phyloP scores from a whole-genome alignment of 2,113 vertebrate genomes.

The Cyanoramphus novaezelandiae region DNA sequence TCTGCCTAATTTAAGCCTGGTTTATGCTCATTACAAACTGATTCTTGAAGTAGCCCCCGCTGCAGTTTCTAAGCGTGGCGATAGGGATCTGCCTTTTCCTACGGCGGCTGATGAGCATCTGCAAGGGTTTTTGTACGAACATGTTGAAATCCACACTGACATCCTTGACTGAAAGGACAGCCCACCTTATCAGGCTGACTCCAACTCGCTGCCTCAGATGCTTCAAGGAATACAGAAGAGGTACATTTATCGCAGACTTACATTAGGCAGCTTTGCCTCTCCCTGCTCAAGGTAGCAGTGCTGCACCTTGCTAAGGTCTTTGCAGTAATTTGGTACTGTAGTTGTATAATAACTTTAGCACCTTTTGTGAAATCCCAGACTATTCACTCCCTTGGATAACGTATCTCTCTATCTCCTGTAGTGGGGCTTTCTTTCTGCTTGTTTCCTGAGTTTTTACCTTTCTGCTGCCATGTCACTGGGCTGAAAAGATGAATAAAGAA shows the following conservation, averaged over 20 bases:
- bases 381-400: neutral
- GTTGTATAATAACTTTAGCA: rapidly evolving
- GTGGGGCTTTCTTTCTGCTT: neutral
- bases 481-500: constrained; percentile 29
- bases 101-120: neutral
- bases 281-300: neutral
- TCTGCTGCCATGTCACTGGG: neutral
- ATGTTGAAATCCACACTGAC: rapidly evolving
- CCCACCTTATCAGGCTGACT: neutral
- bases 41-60: neutral
- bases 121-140: neutral
- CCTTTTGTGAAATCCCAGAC: neutral
- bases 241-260: rapidly evolving
- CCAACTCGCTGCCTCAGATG: rapidly evolving
- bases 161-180: neutral
- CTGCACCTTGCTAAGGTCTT: rapidly evolving
- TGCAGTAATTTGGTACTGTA: rapidly evolving
- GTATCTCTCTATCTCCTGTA: neutral
- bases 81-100: neutral
- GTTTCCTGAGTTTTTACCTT: neutral
- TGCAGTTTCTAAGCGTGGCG: rapidly evolving
- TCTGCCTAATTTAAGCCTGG: neutral
- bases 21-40: rapidly evolving
- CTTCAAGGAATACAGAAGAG: rapidly evolving
- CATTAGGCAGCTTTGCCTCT: neutral